Evolutionary conservation across 1,140 invertebrate species (phyloP), one percentile per base, ranked within the genome.

Genomic region (Trichogramma pretiosum): DNA sequence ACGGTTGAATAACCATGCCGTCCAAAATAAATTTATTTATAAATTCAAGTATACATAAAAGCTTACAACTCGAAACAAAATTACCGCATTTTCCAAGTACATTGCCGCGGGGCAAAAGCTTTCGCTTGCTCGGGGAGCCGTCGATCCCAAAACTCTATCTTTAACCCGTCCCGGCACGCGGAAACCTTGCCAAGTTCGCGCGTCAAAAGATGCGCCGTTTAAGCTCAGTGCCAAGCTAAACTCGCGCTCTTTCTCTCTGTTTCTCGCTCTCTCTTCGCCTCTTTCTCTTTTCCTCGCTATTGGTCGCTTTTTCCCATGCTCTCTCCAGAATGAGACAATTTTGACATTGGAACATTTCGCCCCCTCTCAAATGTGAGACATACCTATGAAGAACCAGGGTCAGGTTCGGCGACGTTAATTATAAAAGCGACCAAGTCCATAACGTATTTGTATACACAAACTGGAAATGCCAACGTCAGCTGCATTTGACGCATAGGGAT

Each of bases 391-490:
- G 10, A 17, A 8, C 46, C 49, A 51, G 38, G 49, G 49, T 46
- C 49, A 51, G 38, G 37, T 46, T n/a, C 44, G 44, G 38, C 38
- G 28, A 23, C 48, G 42, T 41, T 45, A 50, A 46, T 46, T 44
- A 50, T 50, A 50, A 50, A 50, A 50, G 41, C 26, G 41, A 21
- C 48, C 22, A 14, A 40, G 18, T 34, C 39, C 5, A n/a, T 3
- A 5, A 21, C 18, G 36, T 26, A 2, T 37, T 10, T 16, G 24
- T 23, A 30, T 13, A 9, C 26, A 11, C 24, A 13, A 23, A 19
- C 34, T 50, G 35, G 28, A 45, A 44, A 30, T 50, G 48, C 45
- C 41, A 50, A 50, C 43, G 48, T 50, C 48, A 44, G 28, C 21
- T 17, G 23, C 4, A 2, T 2, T 5, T 16, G n/a, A 28, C n/a